Base-by-base conservation (phyloP, 2,797 vertebrate genomes). In the Salmo trutta region DNA sequence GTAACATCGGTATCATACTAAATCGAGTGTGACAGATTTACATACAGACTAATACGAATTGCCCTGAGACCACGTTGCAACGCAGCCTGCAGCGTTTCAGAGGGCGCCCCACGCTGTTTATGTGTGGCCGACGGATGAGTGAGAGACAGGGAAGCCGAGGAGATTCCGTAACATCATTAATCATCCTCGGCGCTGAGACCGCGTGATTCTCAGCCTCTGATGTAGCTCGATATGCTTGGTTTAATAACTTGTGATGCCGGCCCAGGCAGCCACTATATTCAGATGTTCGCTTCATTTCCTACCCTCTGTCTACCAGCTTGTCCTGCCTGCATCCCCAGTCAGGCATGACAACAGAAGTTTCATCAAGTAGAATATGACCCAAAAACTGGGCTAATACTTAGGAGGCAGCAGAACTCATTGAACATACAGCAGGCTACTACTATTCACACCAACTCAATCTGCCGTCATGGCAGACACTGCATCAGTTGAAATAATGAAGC, bases 171-270 rank as follows among this genome's bases (percentile, higher is more conserved):
- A 73, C 83, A 51, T 73, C 76, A 65, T 83, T 80, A 80, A 81
- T 82, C 79, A 83, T 41, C 29, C 52, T 68, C 51, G 75, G 68
- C 68, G 79, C 75, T 78, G 64, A 75, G 14, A 72, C 74, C 73
- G 54, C 74, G 74, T 76, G 72, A 83, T 81, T 82, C 82, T 77
- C 78, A 77, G 73, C 65, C 78, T 70, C 75, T 83, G 83, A 83
- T 75, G 79, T 74, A 47, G 41, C 41, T 47, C 41, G 41, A 47
- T 47, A 47, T 47, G 76, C 68, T 67, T 33, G 68, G 71, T 33
- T 31, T 72, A 62, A 78, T 75, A 71, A 62, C 64, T 31, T 53
- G n/a, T 56, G 51, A n/a, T 71, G 67, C n/a, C 73, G 10, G 41
- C 41, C 10, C 27, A 71, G 31, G 67, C 59, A 68, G 33, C 59